A percentile compares a stretch with the other conserved stretches of the same genome.
These are phyloP conservation scores for Pristionchus fissidentatus DNA, from an alignment of 2,888 invertebrate genomes.

Conservation along the genomic window DNA sequence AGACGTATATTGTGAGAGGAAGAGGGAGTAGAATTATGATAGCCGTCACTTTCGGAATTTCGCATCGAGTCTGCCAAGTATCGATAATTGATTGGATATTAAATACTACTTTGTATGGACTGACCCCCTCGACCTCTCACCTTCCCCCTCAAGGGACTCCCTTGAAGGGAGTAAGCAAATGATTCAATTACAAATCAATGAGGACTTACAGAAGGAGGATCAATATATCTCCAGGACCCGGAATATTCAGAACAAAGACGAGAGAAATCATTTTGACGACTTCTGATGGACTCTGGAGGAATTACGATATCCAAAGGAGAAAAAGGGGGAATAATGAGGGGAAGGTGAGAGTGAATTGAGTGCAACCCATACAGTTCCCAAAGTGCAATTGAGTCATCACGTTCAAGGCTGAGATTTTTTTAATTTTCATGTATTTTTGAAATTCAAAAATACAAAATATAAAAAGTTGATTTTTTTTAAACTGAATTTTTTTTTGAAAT, in stretches of 20 bases:
- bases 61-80: constrained; percentile 62
- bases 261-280: constrained; percentile 62
- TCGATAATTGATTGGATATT: constrained; percentile 20
- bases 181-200: too few species aligned
- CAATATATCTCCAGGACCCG: constrained; percentile 56
- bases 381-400: too few species aligned
- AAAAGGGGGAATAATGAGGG: not conserved
- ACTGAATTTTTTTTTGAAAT: too few species aligned
- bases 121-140: constrained; percentile 20
- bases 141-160: constrained; percentile 23
- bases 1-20: constrained; percentile 68
- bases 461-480: too few species aligned
- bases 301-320: not conserved
- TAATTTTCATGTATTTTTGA: too few species aligned
- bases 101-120: not conserved
- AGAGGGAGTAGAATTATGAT: constrained; percentile 65
- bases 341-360: constrained; percentile 31
- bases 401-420: too few species aligned
- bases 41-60: constrained; percentile 65
- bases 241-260: constrained; percentile 65
- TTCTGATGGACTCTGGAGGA: constrained; percentile 60
- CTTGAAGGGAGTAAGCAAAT: too few species aligned
- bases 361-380: constrained; percentile 31
- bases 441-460: too few species aligned
- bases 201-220: constrained; percentile 57